Conservation (phyloP, 2,797 vertebrate species). For the Typhlichthys subterraneus region DNA sequence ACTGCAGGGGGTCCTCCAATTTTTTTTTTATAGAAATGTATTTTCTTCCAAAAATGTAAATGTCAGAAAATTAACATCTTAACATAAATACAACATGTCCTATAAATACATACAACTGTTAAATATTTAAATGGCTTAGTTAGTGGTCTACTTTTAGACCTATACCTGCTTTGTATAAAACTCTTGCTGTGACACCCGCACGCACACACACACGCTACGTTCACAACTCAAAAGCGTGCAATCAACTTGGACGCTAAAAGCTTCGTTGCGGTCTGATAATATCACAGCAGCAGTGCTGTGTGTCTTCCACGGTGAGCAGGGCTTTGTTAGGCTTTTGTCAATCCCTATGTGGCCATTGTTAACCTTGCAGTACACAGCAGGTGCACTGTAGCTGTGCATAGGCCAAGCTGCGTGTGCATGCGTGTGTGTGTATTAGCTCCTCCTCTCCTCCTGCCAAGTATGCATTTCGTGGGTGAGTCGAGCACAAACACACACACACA, state of each 20-base stretch:
- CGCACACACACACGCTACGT: background rate
- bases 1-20: too few relatives aligned
- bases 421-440: slow-evolving; percentile 34
- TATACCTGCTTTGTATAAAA: too few relatives aligned
- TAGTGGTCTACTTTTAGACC: too few relatives aligned
- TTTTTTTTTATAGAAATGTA: too few relatives aligned
- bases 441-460: slow-evolving; percentile 16
- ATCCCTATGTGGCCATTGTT: slow-evolving; percentile 66
- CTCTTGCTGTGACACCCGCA: background rate
- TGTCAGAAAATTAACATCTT: background rate
- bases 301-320: slow-evolving; percentile 25
- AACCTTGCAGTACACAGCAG: slow-evolving; percentile 62
- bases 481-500: slow-evolving; percentile 20
- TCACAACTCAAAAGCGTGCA: background rate
- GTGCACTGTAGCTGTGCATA: slow-evolving; percentile 45
- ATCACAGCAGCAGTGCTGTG: background rate
- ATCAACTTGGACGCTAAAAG: background rate
- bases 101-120: background rate
- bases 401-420: slow-evolving; percentile 11
- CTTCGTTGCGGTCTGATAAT: slow-evolving; percentile 3
- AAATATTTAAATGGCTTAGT: too few relatives aligned
- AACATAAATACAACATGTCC: background rate
- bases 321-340: slow-evolving; percentile 58
- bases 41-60: too few relatives aligned
- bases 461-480: slow-evolving; percentile 19